Conservation (phyloP, 2,888 invertebrate genomes). For the Microctonus brassicae region DNA sequence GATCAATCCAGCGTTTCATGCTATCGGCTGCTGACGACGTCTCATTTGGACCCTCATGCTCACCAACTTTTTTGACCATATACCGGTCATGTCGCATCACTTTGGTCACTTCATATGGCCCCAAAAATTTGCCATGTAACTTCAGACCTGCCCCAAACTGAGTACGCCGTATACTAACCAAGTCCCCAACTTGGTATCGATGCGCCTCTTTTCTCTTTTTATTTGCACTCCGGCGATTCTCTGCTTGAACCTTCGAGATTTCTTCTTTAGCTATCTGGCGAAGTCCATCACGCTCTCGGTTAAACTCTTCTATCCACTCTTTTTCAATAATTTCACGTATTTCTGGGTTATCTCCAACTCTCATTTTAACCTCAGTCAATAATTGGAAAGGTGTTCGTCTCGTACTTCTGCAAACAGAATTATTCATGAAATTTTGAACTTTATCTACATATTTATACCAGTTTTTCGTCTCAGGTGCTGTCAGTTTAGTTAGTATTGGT, state of each 20-base stretch:
- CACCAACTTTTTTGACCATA: background rate
- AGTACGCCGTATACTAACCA: background rate
- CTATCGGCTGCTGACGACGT: background rate
- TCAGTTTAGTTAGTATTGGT: constrained; percentile 43
- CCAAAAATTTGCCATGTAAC: background rate
- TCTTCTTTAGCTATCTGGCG: background rate
- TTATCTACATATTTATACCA: constrained; percentile 30
- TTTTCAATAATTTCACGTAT: background rate
- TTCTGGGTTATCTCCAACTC: constrained; percentile 1
- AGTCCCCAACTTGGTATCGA: background rate
- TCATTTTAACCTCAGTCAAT: constrained; percentile 22
- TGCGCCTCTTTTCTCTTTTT: background rate
- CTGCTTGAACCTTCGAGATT: background rate
- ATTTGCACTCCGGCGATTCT: background rate
- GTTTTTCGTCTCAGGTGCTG: constrained; percentile 16
- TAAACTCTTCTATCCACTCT: background rate
- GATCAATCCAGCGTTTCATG: background rate
- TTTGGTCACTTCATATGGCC: background rate
- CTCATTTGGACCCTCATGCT: constrained; percentile 5
- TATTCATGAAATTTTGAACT: constrained; percentile 20
- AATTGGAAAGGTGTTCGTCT: constrained; percentile 24
- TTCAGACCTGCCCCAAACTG: constrained; percentile 1
- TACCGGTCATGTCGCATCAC: background rate
- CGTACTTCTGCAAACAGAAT: constrained; percentile 20
- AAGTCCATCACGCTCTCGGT: background rate